Percentiles rank a stretch among this genome's conserved stretches.
Conservation (phyloP, 2,797 vertebrate genomes). For the Phoebastria nigripes region DNA sequence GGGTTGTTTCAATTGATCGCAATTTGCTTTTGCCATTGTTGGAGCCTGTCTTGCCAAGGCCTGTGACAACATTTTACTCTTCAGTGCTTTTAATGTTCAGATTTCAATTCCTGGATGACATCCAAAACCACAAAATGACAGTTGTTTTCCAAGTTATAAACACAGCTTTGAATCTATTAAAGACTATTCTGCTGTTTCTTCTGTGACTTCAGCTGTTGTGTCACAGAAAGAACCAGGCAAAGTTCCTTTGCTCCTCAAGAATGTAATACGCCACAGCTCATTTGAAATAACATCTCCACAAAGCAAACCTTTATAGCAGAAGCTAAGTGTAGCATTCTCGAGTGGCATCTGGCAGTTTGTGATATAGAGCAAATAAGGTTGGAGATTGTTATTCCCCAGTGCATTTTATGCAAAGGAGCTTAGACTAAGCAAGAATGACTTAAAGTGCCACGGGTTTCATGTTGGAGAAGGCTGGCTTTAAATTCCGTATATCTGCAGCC, state of each 20-base stretch:
- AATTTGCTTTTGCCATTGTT: constrained; percentile 4
- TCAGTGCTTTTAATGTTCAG: constrained; percentile 7
- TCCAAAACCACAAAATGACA: constrained; percentile 20
- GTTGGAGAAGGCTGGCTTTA: constrained; percentile 26
- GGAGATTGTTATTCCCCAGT: not conserved
- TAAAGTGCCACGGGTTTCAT: constrained; percentile 11
- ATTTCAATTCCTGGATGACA: constrained; percentile 24
- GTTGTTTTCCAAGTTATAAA: constrained; percentile 54
- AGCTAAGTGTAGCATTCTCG: not conserved
- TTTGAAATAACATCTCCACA: constrained; percentile 41
- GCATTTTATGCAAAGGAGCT: constrained; percentile 6
- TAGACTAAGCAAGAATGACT: constrained; percentile 24
- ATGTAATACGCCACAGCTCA: constrained; percentile 43
- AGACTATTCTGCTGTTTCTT: constrained; percentile 1
- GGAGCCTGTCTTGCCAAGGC: not conserved
- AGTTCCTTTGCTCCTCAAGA: constrained; percentile 26
- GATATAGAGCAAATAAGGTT: constrained; percentile 10
- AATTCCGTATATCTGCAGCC: constrained; percentile 19
- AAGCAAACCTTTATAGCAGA: constrained; percentile 41
- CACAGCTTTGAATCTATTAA: constrained; percentile 13
- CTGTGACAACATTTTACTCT: constrained; percentile 20
- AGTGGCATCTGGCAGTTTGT: constrained; percentile 54
- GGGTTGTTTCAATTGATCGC: not conserved
- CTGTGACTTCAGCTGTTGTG: constrained; percentile 5
- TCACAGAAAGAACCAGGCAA: not conserved